Conservation (phyloP, 2,113 vertebrate genomes). For the Apaloderma vittatum region DNA sequence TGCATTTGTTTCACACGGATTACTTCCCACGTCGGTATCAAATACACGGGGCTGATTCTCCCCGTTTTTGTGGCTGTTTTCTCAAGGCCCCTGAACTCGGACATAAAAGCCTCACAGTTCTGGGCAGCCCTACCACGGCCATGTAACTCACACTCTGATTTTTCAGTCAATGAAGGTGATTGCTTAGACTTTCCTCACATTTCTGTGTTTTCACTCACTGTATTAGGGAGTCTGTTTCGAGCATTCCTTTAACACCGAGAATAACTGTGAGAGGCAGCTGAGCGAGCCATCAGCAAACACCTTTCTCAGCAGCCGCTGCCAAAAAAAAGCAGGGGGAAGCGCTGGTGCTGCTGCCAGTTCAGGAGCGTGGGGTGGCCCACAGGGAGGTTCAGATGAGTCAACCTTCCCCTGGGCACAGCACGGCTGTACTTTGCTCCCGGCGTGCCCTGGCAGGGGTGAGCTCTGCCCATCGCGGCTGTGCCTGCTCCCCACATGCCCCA, state of each 20-base stretch:
- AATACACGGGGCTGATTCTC: rapidly evolving
- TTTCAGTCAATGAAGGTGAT: background rate
- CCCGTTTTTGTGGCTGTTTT: background rate
- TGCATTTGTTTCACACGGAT: background rate
- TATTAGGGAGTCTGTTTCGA: background rate
- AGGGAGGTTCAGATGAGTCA: rapidly evolving
- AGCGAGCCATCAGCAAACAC: background rate
- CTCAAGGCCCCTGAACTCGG: background rate
- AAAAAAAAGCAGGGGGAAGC: background rate
- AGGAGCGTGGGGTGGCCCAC: rapidly evolving
- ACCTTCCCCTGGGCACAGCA: rapidly evolving
- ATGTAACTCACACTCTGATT: rapidly evolving
- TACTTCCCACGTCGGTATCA: rapidly evolving
- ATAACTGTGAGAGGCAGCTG: background rate
- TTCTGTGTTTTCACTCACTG: background rate
- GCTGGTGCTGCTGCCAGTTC: rapidly evolving
- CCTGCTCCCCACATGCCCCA: rapidly evolving
- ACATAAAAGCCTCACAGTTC: rapidly evolving
- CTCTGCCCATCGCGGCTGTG: rapidly evolving
- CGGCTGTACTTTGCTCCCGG: background rate
- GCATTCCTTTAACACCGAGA: background rate
- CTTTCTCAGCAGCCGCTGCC: rapidly evolving
- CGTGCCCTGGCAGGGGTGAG: background rate
- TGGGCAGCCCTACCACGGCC: rapidly evolving
- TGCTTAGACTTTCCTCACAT: background rate